Evolutionary conservation across 2,113 vertebrate genomes (phyloP).

Genomic region (Okapia johnstoni): DNA sequence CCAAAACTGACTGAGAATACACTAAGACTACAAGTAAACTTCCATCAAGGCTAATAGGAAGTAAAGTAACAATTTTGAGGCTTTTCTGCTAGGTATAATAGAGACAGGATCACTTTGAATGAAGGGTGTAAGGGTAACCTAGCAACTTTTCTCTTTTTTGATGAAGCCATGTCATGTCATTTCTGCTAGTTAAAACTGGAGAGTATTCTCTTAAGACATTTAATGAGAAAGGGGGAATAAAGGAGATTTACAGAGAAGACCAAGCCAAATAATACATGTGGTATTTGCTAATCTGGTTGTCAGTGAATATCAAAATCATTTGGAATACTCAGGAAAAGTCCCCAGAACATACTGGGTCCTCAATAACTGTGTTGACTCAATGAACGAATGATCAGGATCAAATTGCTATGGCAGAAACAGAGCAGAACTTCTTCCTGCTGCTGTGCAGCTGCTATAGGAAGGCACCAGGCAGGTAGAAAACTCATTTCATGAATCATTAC

Average conservation of each 20-base stretch:
- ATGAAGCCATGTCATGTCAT: slow-evolving; percentile 1
- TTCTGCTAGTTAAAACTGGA: not conserved
- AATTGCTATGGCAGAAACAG: not conserved
- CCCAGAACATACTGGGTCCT: not conserved
- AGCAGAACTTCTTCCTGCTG: not conserved
- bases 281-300: not conserved
- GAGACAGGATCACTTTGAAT: slow-evolving; percentile 8
- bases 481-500: not conserved
- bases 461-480: not conserved
- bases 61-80: not conserved
- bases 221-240: not conserved
- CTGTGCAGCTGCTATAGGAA: not conserved
- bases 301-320: not conserved
- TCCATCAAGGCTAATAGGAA: not conserved
- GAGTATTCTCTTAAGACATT: not conserved
- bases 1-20: not conserved
- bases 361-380: not conserved
- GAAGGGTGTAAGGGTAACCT: not conserved
- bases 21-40: not conserved
- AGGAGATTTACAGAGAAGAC: not conserved
- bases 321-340: not conserved
- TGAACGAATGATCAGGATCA: not conserved
- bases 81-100: not conserved
- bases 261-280: not conserved
- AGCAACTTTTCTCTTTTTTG: slow-evolving; percentile 5